Evolutionary conservation across 2,888 invertebrate species (phyloP).

Genomic region (Cataglyphis rosenhaueri): DNA sequence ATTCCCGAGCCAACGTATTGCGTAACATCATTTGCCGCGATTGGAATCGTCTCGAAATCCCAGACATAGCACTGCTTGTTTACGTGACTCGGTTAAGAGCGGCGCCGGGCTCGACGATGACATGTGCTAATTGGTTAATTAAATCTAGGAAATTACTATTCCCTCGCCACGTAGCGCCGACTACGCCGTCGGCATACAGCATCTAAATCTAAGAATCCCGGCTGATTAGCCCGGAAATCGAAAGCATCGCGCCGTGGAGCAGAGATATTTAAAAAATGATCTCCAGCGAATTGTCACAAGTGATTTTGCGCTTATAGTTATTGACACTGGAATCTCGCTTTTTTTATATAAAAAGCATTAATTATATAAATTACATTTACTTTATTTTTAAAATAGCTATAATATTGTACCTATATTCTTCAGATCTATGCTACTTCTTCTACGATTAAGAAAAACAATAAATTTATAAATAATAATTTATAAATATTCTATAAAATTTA

Average conservation of each 20-base stretch:
- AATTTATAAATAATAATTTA: neutral
- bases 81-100: conserved; percentile 78
- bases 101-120: conserved; percentile 66
- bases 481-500: neutral
- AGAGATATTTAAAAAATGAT: conserved; percentile 2
- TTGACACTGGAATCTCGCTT: neutral
- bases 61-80: conserved; percentile 73
- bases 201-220: conserved; percentile 73
- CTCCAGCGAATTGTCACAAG: neutral
- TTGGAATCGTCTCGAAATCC: conserved; percentile 68
- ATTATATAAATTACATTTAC: conserved; percentile 7
- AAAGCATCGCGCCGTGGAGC: conserved; percentile 13
- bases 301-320: neutral
- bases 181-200: conserved; percentile 73
- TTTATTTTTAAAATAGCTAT: neutral
- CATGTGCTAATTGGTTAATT: conserved; percentile 80
- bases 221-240: conserved; percentile 70
- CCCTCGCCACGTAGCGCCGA: conserved; percentile 68
- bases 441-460: neutral
- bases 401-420: neutral
- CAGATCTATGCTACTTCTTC: neutral
- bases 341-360: neutral
- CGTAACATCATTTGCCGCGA: conserved; percentile 54
- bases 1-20: conserved; percentile 49
- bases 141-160: conserved; percentile 81